Base-by-base conservation (phyloP, 2,888 invertebrate species). In the Bimastos eiseni region DNA sequence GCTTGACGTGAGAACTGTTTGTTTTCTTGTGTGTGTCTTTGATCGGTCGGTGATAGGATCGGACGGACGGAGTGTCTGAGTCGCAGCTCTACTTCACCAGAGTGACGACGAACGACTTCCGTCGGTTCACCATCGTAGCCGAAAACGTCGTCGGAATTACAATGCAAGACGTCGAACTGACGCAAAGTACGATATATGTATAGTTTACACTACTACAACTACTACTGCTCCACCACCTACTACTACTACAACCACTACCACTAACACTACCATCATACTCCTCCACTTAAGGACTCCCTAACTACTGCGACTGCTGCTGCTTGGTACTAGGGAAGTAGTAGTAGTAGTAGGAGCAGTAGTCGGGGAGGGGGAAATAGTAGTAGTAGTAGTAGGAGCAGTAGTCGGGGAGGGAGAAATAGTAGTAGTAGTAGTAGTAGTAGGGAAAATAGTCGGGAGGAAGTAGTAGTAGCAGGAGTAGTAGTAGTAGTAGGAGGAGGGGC, bases 81-180 rank as follows among this genome's bases (percentile, higher is more conserved):
- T 41, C 88, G 0, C 90, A 90, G 30, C 55, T 90, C 37, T 90
- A 90, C 88, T 88, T 90, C 49, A 37, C 88, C 4, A 44, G 49
- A 8, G 90, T 86, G 33, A 90, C 90, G 24, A 21, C 34, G 4
- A 55, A 37, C n/a, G 38, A 55, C 30, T 90, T 89, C 83, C 49
- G 83, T 34, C 34, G 49, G n/a, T 90, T 89, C 89, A 83, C 90
- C 8, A 89, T 90, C 38, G 90, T 90, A 19, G 90, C 89, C 8
- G 90, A 90, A 83, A 90, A 90, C 89, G 41, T 90, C 38, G 89
- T 90, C 21, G 90, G 90, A 15, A 83, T 49, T 30, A 38, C 90
- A 70, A 90, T 34, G 13, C n/a, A 90, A 89, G 88, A 90, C 33
- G 83, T 90, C n/a, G 44, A 84, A 55, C 90, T 90, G 38, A 88